phyloP scores from a whole-genome alignment of 2,888 invertebrate genomes.

The Lepidocyrtoides sp. region DNA sequence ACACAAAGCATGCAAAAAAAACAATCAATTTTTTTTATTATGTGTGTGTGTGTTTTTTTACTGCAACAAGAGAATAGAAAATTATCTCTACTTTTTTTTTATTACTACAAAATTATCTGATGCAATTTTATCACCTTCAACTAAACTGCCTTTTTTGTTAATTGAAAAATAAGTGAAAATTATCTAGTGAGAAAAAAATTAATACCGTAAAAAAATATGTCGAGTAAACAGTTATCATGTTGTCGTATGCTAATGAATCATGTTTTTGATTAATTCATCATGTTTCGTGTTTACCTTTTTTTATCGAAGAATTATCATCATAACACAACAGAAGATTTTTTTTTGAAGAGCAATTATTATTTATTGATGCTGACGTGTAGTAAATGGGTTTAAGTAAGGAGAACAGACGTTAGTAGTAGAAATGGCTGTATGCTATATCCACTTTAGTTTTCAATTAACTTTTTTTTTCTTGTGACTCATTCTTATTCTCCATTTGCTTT shows the following conservation, averaged over 20 bases:
- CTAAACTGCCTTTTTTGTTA: background rate
- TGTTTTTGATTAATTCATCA: background rate
- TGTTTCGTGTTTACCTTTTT: background rate
- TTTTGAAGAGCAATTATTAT: slow-evolving; percentile 15
- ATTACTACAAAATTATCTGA: too few relatives aligned
- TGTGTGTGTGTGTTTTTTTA: too few relatives aligned
- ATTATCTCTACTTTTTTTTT: too few relatives aligned
- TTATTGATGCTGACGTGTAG: slow-evolving; percentile 21
- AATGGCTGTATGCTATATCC: background rate
- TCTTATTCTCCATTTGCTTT: background rate
- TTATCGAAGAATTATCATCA: background rate
- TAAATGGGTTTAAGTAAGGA: slow-evolving; percentile 2
- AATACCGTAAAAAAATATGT: too few relatives aligned
- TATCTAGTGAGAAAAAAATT: slow-evolving; percentile 47
- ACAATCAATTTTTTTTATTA: background rate
- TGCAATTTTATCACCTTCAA: slow-evolving; percentile 8
- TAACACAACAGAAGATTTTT: background rate
- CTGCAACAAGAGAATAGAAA: too few relatives aligned
- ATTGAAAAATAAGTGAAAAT: slow-evolving; percentile 73
- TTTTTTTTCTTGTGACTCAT: background rate
- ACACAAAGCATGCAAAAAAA: background rate
- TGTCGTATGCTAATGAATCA: too few relatives aligned
- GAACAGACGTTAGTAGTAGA: too few relatives aligned
- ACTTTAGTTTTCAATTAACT: slow-evolving; percentile 51
- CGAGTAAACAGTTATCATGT: too few relatives aligned